Evolutionary conservation across 2,888 invertebrate genomes (phyloP).

Genomic region (Phoenoteleia sp.): DNA sequence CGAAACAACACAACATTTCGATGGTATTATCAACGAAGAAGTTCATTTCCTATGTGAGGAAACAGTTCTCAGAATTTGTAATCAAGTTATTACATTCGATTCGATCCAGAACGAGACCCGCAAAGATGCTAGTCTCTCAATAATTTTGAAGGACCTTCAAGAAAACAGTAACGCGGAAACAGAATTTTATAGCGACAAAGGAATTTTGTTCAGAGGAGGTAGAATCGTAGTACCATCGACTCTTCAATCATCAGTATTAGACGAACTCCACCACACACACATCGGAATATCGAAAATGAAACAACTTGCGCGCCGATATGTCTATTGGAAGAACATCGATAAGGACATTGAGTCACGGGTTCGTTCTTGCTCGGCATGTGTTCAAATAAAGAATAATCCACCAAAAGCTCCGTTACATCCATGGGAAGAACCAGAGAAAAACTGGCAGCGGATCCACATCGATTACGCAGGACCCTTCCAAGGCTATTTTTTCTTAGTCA

Average conservation of each 20-base stretch:
- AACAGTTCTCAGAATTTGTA: neutral
- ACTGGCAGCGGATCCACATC: conserved; percentile 77
- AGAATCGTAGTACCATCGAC: conserved; percentile 70
- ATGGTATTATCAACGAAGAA: conserved; percentile 14
- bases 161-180: neutral
- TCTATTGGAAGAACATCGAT: conserved; percentile 71
- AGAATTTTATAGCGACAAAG: conserved; percentile 50
- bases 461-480: conserved; percentile 74
- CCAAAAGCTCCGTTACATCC: conserved; percentile 53
- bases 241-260: conserved; percentile 38
- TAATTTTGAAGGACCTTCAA: neutral
- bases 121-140: neutral
- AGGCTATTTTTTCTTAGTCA: conserved; percentile 54
- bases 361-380: conserved; percentile 54
- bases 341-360: conserved; percentile 63
- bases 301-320: conserved; percentile 61
- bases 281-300: conserved; percentile 69
- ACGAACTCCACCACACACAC: conserved; percentile 67
- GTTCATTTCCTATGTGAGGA: conserved; percentile 16
- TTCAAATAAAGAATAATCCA: conserved; percentile 47
- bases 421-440: conserved; percentile 69
- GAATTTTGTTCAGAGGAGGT: conserved; percentile 73
- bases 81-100: conserved; percentile 3
- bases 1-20: neutral
- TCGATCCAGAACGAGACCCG: conserved; percentile 4